Evolutionary conservation across 1,140 invertebrate species (phyloP).

Genomic region (Galleria mellonella): DNA sequence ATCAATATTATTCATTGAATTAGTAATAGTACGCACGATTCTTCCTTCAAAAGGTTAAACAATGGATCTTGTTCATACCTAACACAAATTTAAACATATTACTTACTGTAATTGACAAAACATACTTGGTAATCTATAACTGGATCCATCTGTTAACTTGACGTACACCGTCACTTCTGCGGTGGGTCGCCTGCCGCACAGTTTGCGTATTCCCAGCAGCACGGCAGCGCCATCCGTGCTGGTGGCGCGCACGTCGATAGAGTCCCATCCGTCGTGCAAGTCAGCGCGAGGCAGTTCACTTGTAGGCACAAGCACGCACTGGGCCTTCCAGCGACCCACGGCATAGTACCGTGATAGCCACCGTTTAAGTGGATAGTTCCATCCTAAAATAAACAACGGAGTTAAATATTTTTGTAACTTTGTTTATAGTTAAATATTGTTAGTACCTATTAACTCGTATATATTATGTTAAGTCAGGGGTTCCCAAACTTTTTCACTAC

Average conservation of each 20-base stretch:
- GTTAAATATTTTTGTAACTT: too few species aligned
- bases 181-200: conserved; percentile 30
- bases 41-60: too few species aligned
- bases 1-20: too few species aligned
- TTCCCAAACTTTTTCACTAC: too few species aligned
- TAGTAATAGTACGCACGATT: too few species aligned
- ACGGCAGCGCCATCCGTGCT: conserved; percentile 61
- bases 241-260: conserved; percentile 46
- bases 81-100: too few species aligned
- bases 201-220: conserved; percentile 53
- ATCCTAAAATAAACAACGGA: conserved; percentile 34
- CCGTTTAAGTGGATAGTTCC: conserved; percentile 61
- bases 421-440: too few species aligned
- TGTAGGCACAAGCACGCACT: conserved; percentile 6
- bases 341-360: conserved; percentile 41
- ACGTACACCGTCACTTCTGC: conserved; percentile 66
- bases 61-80: too few species aligned
- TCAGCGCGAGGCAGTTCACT: conserved; percentile 26
- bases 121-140: conserved; percentile 26
- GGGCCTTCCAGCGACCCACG: conserved; percentile 50
- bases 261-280: conserved; percentile 43
- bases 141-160: conserved; percentile 62
- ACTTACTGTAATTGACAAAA: too few species aligned
- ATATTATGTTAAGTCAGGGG: too few species aligned
- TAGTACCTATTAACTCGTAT: too few species aligned